These are phyloP conservation scores for Montipora cactus DNA, from an alignment of 64 coral and sea anemone genomes.

Conservation along the genomic window DNA sequence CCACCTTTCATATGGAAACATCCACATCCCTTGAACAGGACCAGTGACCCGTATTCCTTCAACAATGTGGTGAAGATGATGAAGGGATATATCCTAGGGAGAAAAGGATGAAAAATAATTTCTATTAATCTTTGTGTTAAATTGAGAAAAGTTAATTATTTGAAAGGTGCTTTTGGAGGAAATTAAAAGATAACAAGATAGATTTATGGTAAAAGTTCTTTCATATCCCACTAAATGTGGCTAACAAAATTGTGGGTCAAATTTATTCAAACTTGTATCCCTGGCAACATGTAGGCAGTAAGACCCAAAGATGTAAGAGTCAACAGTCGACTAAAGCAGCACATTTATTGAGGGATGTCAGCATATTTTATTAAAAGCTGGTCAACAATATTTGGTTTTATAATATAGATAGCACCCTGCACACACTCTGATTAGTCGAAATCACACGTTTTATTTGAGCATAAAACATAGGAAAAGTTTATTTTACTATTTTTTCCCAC, in stretches of 20 bases:
- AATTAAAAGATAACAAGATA: background rate
- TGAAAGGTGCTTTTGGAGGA: constrained; percentile 13
- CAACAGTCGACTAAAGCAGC: too few relatives aligned
- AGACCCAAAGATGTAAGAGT: too few relatives aligned
- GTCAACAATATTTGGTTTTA: too few relatives aligned
- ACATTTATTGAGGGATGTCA: too few relatives aligned
- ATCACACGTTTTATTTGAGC: background rate
- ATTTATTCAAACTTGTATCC: too few relatives aligned
- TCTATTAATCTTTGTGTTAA: constrained; percentile 7
- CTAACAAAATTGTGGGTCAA: too few relatives aligned
- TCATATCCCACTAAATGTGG: too few relatives aligned
- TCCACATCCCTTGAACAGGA: constrained; percentile 35
- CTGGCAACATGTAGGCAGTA: too few relatives aligned
- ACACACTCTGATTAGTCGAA: background rate
- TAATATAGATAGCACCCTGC: too few relatives aligned
- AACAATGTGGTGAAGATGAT: constrained; percentile 8
- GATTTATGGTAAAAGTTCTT: background rate
- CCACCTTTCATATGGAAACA: constrained; percentile 34
- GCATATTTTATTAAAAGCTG: too few relatives aligned
- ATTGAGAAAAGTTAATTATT: constrained; percentile 13
- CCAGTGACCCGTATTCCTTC: constrained; percentile 15
- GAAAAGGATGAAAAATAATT: constrained; percentile 1
- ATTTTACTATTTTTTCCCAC: too few relatives aligned
- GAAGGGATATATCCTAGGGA: constrained; percentile 41
- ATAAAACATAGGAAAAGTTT: background rate